Conservation (phyloP, 2,113 vertebrate species). For the Gobio gobio region DNA sequence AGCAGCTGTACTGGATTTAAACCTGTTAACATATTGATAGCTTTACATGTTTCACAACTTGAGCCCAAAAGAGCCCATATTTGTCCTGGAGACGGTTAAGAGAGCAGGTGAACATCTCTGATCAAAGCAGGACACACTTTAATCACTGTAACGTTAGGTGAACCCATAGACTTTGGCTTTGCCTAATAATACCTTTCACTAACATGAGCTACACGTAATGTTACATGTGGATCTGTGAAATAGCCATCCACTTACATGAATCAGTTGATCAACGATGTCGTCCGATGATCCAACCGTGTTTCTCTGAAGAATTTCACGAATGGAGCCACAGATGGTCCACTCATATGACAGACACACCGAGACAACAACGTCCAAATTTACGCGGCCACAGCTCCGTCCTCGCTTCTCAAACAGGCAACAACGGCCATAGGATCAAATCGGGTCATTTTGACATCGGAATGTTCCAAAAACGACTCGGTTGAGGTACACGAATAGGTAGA, state of each 20-base stretch:
- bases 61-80: neutral
- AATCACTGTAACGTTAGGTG: slow-evolving; percentile 4
- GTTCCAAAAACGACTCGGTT: slow-evolving; percentile 24
- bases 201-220: neutral
- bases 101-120: slow-evolving; percentile 38
- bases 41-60: neutral
- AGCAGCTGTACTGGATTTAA: neutral
- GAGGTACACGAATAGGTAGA: slow-evolving; percentile 37
- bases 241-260: slow-evolving; percentile 73
- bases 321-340: slow-evolving; percentile 49
- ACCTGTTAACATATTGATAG: slow-evolving; percentile 16
- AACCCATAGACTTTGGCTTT: slow-evolving; percentile 11
- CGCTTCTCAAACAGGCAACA: slow-evolving; percentile 43
- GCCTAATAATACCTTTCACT: slow-evolving; percentile 22
- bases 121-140: slow-evolving; percentile 27
- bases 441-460: slow-evolving; percentile 46
- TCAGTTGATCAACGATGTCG: slow-evolving; percentile 63
- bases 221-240: neutral
- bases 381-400: slow-evolving; percentile 42
- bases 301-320: slow-evolving; percentile 53
- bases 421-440: slow-evolving; percentile 25
- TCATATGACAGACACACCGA: slow-evolving; percentile 50
- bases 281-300: slow-evolving; percentile 55
- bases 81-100: neutral
- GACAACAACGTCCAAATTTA: slow-evolving; percentile 44